Evolutionary conservation across 2,888 invertebrate species (phyloP).

Genomic region (Flexamia atlantica): DNA sequence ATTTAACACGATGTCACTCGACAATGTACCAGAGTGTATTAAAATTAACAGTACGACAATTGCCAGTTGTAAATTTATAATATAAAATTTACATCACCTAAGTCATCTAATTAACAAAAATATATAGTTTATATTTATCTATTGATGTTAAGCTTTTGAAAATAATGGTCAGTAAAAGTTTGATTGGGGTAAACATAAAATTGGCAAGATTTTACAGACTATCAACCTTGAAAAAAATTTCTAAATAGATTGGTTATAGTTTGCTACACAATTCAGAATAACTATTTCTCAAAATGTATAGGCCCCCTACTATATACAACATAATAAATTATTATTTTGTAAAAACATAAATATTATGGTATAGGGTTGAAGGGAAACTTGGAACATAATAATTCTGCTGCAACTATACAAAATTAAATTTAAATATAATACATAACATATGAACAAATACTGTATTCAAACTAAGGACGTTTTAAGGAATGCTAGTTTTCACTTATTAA

Average conservation of each 20-base stretch:
- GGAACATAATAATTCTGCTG: neutral
- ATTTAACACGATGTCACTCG: slow-evolving; percentile 54
- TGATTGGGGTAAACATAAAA: neutral
- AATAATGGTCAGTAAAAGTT: neutral
- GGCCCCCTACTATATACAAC: slow-evolving; percentile 34
- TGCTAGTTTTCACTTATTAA: slow-evolving; percentile 19
- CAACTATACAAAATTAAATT: slow-evolving; percentile 13
- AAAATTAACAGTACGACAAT: neutral
- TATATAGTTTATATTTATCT: slow-evolving; percentile 25
- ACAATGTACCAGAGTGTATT: slow-evolving; percentile 57
- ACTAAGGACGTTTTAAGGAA: slow-evolving; percentile 20
- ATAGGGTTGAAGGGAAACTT: slow-evolving; percentile 29
- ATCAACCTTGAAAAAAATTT: slow-evolving; percentile 11
- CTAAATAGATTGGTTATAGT: neutral
- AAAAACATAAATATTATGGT: slow-evolving; percentile 40
- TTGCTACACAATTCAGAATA: too few species aligned
- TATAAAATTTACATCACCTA: slow-evolving; percentile 36
- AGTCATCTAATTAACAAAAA: slow-evolving; percentile 40
- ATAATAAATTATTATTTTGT: slow-evolving; percentile 38
- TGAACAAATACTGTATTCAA: slow-evolving; percentile 28
- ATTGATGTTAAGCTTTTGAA: neutral
- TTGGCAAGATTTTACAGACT: neutral
- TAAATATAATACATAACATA: slow-evolving; percentile 19
- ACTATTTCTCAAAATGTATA: neutral
- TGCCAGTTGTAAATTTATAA: slow-evolving; percentile 27